Conservation (phyloP, 2,797 vertebrate genomes). For the Geotrypetes seraphini region DNA sequence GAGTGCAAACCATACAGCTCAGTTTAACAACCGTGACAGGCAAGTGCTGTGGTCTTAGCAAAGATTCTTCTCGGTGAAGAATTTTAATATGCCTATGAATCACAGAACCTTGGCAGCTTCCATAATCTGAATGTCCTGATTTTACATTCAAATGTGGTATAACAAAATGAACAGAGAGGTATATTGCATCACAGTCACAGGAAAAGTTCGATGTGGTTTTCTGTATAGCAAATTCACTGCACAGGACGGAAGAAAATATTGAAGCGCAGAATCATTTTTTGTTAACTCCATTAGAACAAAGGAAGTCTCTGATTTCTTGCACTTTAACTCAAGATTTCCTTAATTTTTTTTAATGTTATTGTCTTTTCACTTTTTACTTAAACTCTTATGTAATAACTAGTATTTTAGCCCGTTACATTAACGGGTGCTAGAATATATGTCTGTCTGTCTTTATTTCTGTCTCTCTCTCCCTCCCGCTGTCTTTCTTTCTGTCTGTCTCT, state of each 20-base stretch:
- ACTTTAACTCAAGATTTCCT: too few relatives aligned
- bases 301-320: too few relatives aligned
- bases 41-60: not conserved
- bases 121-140: constrained; percentile 12
- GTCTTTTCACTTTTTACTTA: not conserved
- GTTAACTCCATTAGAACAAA: too few relatives aligned
- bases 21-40: constrained; percentile 4
- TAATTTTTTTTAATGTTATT: too few relatives aligned
- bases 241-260: not conserved
- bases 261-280: not conserved
- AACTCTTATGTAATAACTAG: not conserved
- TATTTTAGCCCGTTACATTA: too few relatives aligned
- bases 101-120: constrained; percentile 7
- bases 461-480: too few relatives aligned
- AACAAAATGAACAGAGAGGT: not conserved
- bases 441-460: too few relatives aligned
- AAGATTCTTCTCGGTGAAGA: constrained; percentile 7
- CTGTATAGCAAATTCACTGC: not conserved
- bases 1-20: constrained; percentile 5
- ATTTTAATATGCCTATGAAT: constrained; percentile 15
- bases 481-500: too few relatives aligned
- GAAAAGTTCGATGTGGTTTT: too few relatives aligned
- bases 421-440: too few relatives aligned
- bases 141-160: not conserved
- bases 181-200: too few relatives aligned